Base-by-base conservation (phyloP, 1,140 invertebrate species). In the Phymorhynchus buccinoides region DNA sequence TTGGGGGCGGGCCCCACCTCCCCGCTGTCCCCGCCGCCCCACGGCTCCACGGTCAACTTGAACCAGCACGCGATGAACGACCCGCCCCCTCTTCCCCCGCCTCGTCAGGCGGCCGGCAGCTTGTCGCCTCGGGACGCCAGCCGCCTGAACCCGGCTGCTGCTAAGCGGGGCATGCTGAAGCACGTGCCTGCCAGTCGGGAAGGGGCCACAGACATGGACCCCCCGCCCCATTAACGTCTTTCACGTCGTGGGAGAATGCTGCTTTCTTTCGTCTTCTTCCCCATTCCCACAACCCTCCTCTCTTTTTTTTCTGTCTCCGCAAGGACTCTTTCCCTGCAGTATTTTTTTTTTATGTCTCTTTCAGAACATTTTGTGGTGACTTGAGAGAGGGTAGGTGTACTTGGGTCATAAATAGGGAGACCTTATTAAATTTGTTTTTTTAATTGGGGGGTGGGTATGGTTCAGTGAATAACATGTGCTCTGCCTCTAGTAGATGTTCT, bases 151-250 rank as follows among this genome's bases (percentile, higher is more conserved):
- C 89, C 90, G 32, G 88, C 89, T 62, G 88, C 89, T 68, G 90
- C 88, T 30, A 91, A 91, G 86, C 87, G 90, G 68, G 89, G 88
- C 85, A 89, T 91, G 90, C 90, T 90, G 81, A 91, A 91, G 82
- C 90, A 90, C 84, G 86, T 91, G 85, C 88, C 89, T 78, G 86
- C 89, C 44, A 86, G 89, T 52, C 84, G 87, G 82, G 56, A 27
- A 62, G 87, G 87, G 80, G 87, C 89, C 44, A 89, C 89, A 42
- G 90, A 91, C 85, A 86, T 88, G 44, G 90, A 91, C 62, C 90
- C 90, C 41, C 90, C 90, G 35, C 90, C 89, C 77, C 88, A 91
- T 68, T 91, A 89, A 85, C n/a, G 56, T 62, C 56, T 62, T 62
- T 62, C 56, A 62, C 4, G 6, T 27, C 4, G 6, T 27, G 56